These are phyloP conservation scores for Hassar affinis DNA, from an alignment of 2,113 vertebrate genomes.

Conservation along the genomic window DNA sequence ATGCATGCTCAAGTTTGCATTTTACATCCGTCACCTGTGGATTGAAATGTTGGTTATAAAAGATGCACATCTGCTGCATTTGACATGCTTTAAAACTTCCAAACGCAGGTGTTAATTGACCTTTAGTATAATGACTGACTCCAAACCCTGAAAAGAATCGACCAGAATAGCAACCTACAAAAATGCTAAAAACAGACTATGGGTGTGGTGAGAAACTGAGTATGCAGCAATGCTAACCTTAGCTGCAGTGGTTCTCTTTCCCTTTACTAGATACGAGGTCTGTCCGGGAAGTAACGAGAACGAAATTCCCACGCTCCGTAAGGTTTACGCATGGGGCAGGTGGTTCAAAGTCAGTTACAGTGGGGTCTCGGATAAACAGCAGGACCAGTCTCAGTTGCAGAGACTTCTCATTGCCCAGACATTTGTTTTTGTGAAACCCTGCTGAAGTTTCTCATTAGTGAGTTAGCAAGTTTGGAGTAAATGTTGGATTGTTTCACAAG, in stretches of 20 bases:
- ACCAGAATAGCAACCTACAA: background rate
- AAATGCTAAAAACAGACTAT: background rate
- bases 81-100: background rate
- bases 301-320: no score
- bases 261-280: background rate
- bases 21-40: background rate
- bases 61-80: background rate
- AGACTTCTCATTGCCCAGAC: no score
- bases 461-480: no score
- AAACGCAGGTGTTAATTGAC: background rate
- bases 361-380: no score
- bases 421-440: no score
- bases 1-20: no score
- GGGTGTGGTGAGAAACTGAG: background rate
- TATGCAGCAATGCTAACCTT: background rate
- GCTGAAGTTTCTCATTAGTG: no score
- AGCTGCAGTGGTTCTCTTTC: background rate
- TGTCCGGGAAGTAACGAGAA: no score
- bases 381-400: no score
- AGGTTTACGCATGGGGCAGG: no score
- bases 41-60: background rate
- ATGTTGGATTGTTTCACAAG: no score
- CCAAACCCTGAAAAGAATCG: background rate
- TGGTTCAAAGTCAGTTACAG: no score
- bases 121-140: background rate